These are phyloP conservation scores for Zosterops hypoxanthus DNA, from an alignment of 2,113 vertebrate genomes.

Conservation along the genomic window DNA sequence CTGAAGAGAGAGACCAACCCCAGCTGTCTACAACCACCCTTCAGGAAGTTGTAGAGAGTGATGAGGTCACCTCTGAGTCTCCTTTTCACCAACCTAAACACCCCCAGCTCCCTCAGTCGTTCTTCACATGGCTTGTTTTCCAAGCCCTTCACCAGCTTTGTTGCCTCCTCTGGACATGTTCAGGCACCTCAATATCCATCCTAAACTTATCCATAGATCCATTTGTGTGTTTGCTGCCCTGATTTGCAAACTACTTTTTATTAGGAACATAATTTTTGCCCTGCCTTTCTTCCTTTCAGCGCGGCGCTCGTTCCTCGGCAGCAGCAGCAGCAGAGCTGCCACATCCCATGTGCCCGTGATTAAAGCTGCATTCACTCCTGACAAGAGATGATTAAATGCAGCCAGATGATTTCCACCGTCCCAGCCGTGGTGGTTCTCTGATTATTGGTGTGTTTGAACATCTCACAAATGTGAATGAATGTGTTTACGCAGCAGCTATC, in stretches of 20 bases:
- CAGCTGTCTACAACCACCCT: no score
- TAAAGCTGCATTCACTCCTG: conserved; percentile 11
- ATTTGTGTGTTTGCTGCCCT: neutral
- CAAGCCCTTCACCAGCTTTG: no score
- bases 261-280: neutral
- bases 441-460: neutral
- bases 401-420: neutral
- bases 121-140: no score
- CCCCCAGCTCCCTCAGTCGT: no score
- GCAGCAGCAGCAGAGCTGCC: neutral
- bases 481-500: neutral
- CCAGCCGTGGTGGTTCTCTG: neutral
- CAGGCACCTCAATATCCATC: no score
- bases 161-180: no score
- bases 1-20: no score
- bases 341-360: neutral
- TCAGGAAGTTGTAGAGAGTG: no score
- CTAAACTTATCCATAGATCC: neutral
- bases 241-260: neutral
- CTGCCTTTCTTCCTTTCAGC: neutral
- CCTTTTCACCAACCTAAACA: no score
- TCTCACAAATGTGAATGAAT: neutral
- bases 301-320: accelerated
- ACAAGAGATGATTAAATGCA: conserved; percentile 11
- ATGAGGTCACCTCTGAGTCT: no score